Percentiles rank a stretch among this genome's conserved stretches.
Evolutionary conservation across 2,113 vertebrate genomes (phyloP).

Genomic region (Tupaia chinensis): DNA sequence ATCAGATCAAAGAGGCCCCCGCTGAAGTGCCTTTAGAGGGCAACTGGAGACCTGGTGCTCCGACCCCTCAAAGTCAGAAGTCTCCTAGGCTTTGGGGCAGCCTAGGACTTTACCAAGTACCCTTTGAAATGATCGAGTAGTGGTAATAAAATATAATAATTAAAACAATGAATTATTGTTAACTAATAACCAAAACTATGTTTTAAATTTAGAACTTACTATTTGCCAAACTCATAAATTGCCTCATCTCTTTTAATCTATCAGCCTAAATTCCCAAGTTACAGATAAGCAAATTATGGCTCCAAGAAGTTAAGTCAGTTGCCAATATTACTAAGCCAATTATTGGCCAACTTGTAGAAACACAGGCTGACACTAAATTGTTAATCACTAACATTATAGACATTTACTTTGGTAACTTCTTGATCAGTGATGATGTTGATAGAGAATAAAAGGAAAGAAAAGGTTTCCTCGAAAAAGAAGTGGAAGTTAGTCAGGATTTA

Average conservation of each 20-base stretch:
- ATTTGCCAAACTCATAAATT: background rate
- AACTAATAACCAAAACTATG: background rate
- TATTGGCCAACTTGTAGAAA: slow-evolving; percentile 44
- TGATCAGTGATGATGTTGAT: background rate
- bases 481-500: background rate
- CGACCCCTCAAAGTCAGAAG: background rate
- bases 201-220: slow-evolving; percentile 17
- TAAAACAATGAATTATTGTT: background rate
- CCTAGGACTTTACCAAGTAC: background rate
- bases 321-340: slow-evolving; percentile 50
- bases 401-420: background rate
- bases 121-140: background rate
- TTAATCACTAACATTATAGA: slow-evolving; percentile 17
- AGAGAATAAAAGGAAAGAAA: background rate
- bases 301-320: slow-evolving; percentile 22
- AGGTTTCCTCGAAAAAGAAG: background rate
- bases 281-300: background rate
- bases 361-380: background rate
- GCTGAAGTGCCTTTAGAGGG: background rate
- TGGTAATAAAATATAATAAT: background rate
- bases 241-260: background rate
- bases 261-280: background rate
- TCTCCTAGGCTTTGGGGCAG: background rate
- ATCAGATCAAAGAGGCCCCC: background rate
- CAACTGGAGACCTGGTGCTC: background rate